A percentile compares a stretch with the other conserved stretches of the same genome.
phyloP scores from a whole-genome alignment of 1,140 invertebrate species.

The Drosophila tropicalis region DNA sequence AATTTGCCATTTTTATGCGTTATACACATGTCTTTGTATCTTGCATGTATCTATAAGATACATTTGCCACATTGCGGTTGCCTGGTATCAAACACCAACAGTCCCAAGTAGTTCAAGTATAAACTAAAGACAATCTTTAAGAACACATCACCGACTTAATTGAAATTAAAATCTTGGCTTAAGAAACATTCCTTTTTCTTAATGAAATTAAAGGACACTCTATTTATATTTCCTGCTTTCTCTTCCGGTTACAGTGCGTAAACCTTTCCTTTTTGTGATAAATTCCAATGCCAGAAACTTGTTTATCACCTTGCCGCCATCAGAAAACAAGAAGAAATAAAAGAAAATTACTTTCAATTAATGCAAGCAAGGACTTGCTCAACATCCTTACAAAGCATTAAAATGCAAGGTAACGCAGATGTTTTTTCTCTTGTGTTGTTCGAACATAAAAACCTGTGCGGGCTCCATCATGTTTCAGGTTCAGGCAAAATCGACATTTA shows the following conservation, averaged over 20 bases:
- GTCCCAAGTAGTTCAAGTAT: slow-evolving; percentile 6
- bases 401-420: slow-evolving; percentile 47
- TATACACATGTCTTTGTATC: slow-evolving; percentile 53
- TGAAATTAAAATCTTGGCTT: background rate
- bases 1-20: slow-evolving; percentile 77
- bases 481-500: slow-evolving; percentile 27
- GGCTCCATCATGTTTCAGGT: slow-evolving; percentile 59
- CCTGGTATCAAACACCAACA: background rate
- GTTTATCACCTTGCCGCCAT: slow-evolving; percentile 65
- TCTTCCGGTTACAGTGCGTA: slow-evolving; percentile 46
- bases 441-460: slow-evolving; percentile 59
- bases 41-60: slow-evolving; percentile 50
- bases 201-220: background rate
- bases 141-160: background rate
- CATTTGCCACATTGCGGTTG: slow-evolving; percentile 44
- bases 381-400: slow-evolving; percentile 15
- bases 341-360: slow-evolving; percentile 73
- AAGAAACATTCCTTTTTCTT: background rate
- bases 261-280: slow-evolving; percentile 36
- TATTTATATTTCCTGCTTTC: background rate
- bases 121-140: background rate
- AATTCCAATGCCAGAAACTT: slow-evolving; percentile 39
- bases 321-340: slow-evolving; percentile 21
- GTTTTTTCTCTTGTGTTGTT: slow-evolving; percentile 36
- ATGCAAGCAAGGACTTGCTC: slow-evolving; percentile 57